Conservation (phyloP, 2,888 invertebrate species). For the Thymelicus sylvestris region DNA sequence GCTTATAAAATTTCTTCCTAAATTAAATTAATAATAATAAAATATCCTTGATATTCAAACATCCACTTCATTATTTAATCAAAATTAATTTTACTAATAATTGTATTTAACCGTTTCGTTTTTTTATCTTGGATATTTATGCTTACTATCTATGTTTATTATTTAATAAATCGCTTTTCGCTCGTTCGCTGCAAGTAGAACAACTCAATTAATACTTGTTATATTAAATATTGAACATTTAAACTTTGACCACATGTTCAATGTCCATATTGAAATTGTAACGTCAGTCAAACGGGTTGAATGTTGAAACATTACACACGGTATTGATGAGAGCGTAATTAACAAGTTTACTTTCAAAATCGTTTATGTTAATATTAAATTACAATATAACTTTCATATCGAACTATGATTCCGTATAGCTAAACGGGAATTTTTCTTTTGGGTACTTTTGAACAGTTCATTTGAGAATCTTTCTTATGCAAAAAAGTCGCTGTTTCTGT, state of each 20-base stretch:
- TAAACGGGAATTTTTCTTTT: not conserved
- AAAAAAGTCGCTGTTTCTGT: too few relatives aligned
- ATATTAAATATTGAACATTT: constrained; percentile 28
- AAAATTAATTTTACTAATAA: too few relatives aligned
- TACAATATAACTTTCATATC: constrained; percentile 16
- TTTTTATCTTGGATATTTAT: too few relatives aligned
- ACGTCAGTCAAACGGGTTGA: constrained; percentile 61
- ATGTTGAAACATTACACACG: constrained; percentile 64
- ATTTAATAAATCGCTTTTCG: too few relatives aligned
- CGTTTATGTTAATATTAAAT: constrained; percentile 58
- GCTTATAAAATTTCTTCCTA: too few relatives aligned
- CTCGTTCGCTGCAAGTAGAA: not conserved
- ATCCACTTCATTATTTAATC: too few relatives aligned
- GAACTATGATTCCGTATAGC: constrained; percentile 18
- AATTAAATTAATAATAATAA: too few relatives aligned
- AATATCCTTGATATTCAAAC: too few relatives aligned
- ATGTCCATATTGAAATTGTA: constrained; percentile 57
- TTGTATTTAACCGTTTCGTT: too few relatives aligned
- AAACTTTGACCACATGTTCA: constrained; percentile 36
- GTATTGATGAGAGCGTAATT: constrained; percentile 73
- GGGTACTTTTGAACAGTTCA: too few relatives aligned
- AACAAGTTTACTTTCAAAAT: constrained; percentile 76
- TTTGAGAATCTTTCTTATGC: too few relatives aligned
- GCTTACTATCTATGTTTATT: too few relatives aligned
- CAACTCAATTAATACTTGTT: constrained; percentile 5